Percentiles rank a stretch among this genome's conserved stretches.
Evolutionary conservation across 2,113 vertebrate genomes (phyloP).

Genomic region (Vombatus ursinus): DNA sequence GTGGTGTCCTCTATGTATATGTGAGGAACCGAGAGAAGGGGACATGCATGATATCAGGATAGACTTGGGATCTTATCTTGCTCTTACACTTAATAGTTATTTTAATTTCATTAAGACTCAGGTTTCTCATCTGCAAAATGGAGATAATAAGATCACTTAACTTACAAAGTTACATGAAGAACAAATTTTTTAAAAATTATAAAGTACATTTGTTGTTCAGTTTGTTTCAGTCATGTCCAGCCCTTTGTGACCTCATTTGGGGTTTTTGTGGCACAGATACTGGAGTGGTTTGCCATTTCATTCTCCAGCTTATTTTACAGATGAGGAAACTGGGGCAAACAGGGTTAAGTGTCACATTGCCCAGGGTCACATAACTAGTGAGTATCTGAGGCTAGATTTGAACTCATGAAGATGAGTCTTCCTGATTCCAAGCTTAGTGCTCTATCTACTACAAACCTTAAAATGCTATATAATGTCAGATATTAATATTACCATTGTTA

Average conservation of each 20-base stretch:
- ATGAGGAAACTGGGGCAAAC: no score
- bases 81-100: background rate
- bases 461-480: background rate
- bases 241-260: no score
- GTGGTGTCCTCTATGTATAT: background rate
- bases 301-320: no score
- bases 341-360: no score
- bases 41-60: background rate
- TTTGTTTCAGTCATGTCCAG: no score
- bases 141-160: background rate
- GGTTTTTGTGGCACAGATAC: no score
- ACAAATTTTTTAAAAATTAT: background rate
- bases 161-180: no score
- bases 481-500: background rate
- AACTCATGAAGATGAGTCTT: no score
- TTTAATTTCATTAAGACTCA: background rate
- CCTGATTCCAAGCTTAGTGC: no score
- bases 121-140: background rate
- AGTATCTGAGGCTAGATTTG: no score
- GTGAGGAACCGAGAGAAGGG: background rate
- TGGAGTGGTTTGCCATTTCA: no score
- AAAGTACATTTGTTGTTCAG: background rate
- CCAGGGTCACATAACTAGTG: no score
- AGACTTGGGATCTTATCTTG: background rate
- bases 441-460: background rate